Conservation (phyloP, 2,797 vertebrate species). For the Sandelia bainsii region DNA sequence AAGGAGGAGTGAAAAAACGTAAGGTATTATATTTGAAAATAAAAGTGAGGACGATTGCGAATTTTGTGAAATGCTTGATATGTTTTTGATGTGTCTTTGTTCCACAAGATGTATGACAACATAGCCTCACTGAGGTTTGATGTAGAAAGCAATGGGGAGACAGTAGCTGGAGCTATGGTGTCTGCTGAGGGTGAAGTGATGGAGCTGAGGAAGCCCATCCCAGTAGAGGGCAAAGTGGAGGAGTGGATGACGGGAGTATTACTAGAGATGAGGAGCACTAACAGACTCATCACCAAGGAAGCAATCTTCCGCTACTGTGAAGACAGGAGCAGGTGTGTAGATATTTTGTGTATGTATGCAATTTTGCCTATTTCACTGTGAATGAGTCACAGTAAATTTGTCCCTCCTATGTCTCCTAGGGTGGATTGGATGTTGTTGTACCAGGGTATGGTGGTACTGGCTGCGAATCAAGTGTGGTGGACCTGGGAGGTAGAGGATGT, state of each 20-base stretch:
- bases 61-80: slow-evolving; percentile 3
- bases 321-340: slow-evolving; percentile 88
- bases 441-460: slow-evolving; percentile 97
- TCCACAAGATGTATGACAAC: slow-evolving; percentile 95
- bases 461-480: slow-evolving; percentile 97
- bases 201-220: slow-evolving; percentile 86
- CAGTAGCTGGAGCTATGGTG: slow-evolving; percentile 90
- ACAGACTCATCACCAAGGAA: slow-evolving; percentile 94
- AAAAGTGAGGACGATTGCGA: neutral
- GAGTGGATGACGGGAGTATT: slow-evolving; percentile 95
- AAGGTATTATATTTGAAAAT: neutral
- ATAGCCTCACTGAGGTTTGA: slow-evolving; percentile 90
- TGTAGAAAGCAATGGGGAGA: slow-evolving; percentile 81
- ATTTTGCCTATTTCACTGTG: neutral
- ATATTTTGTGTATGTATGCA: slow-evolving; percentile 34
- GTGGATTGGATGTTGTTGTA: slow-evolving; percentile 97
- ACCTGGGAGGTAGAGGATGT: slow-evolving; percentile 97
- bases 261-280: slow-evolving; percentile 92
- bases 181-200: slow-evolving; percentile 95
- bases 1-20: neutral
- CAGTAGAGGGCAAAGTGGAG: slow-evolving; percentile 92
- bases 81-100: slow-evolving; percentile 2
- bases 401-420: slow-evolving; percentile 71
- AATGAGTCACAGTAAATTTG: neutral
- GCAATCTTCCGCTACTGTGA: slow-evolving; percentile 93